These are phyloP conservation scores for Leptinotarsa juncta DNA, from an alignment of 2,888 invertebrate species.

Conservation along the genomic window DNA sequence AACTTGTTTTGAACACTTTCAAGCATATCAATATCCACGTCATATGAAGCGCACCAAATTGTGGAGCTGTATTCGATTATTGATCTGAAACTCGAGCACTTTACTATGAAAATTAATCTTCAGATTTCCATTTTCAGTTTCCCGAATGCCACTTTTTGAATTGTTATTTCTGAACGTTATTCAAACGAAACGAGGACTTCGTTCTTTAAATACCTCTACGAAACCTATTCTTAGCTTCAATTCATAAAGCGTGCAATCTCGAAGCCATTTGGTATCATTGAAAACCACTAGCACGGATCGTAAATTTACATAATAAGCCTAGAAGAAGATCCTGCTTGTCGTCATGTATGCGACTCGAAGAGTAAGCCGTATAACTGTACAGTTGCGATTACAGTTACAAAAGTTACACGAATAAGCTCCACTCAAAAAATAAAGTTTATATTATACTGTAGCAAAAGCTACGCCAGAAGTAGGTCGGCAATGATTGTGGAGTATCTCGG, in stretches of 20 bases:
- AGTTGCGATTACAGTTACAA: constrained; percentile 13
- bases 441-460: constrained; percentile 20
- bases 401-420: constrained; percentile 20
- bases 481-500: background rate
- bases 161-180: background rate
- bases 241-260: background rate
- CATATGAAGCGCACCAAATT: too few relatives aligned
- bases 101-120: too few relatives aligned
- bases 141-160: background rate
- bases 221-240: constrained; percentile 5
- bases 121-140: too few relatives aligned
- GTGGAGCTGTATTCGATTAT: too few relatives aligned
- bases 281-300: constrained; percentile 5
- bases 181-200: background rate
- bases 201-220: background rate
- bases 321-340: constrained; percentile 4
- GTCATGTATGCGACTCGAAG: constrained; percentile 9
- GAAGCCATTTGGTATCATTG: background rate
- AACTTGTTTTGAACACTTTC: too few relatives aligned
- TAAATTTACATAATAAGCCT: constrained; percentile 12
- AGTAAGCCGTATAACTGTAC: constrained; percentile 21
- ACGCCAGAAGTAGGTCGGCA: constrained; percentile 12
- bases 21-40: too few relatives aligned
- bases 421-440: constrained; percentile 17
- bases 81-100: too few relatives aligned